Percentiles rank a stretch among this genome's conserved stretches.
These are phyloP conservation scores for Eptesicus fuscus DNA, from an alignment of 2,113 vertebrate species.

Conservation along the genomic window DNA sequence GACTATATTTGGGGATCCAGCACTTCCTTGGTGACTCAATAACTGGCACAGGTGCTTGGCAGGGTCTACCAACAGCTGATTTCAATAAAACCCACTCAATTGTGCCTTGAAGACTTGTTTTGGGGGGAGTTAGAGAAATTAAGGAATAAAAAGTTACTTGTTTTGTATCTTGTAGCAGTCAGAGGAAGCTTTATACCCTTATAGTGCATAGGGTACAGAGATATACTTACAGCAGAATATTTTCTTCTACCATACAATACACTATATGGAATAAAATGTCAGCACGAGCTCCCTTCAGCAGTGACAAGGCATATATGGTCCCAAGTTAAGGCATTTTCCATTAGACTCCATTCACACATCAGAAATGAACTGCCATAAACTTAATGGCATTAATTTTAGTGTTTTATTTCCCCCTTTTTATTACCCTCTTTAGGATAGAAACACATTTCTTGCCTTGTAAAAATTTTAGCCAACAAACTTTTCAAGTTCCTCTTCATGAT, in stretches of 20 bases:
- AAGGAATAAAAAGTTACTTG: not conserved
- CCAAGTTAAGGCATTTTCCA: not conserved
- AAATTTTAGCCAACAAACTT: conserved; percentile 4
- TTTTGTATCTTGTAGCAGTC: not conserved
- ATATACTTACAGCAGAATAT: not conserved
- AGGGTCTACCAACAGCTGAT: conserved; percentile 1
- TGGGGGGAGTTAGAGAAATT: not conserved
- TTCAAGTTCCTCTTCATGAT: not conserved
- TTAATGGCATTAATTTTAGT: not conserved
- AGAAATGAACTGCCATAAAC: conserved; percentile 33
- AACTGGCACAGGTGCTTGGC: not conserved
- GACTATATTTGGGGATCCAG: not conserved
- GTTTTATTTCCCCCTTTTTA: conserved; percentile 2
- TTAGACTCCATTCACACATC: not conserved
- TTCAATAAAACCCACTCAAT: not conserved
- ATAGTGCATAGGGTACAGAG: not conserved
- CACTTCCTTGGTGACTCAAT: not conserved
- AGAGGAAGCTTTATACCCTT: not conserved
- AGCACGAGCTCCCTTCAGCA: not conserved
- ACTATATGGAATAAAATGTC: not conserved
- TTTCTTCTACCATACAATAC: not conserved
- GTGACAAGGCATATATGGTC: not conserved
- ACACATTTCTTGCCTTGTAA: conserved; percentile 25
- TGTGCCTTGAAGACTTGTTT: conserved; percentile 13
- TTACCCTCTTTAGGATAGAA: not conserved